Conservation (phyloP, 2,797 vertebrate genomes). For the Paramormyrops hopkinsi region DNA sequence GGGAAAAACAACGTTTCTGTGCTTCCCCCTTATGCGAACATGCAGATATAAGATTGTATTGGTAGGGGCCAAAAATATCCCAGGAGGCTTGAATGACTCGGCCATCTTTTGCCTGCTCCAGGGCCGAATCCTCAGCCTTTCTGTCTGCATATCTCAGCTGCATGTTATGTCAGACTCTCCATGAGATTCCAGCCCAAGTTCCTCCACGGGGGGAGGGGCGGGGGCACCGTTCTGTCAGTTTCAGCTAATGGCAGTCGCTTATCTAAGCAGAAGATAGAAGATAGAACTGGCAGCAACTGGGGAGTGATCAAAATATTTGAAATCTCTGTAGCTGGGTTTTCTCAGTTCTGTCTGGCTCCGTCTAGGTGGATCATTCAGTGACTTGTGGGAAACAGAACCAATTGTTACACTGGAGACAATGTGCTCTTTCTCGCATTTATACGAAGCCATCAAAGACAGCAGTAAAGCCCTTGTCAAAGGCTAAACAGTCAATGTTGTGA, state of each 20-base stretch:
- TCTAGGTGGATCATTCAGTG: neutral
- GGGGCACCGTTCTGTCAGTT: neutral
- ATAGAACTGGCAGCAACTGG: neutral
- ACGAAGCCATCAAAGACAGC: slow-evolving; percentile 18
- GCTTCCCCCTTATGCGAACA: neutral
- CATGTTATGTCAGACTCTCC: neutral
- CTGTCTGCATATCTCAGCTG: neutral
- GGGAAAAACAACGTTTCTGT: neutral
- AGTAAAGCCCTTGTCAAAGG: slow-evolving; percentile 4
- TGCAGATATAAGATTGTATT: neutral
- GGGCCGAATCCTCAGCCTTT: neutral
- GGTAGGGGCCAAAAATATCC: neutral
- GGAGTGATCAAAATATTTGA: neutral
- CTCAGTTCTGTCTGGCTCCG: neutral
- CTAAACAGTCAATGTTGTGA: slow-evolving; percentile 16
- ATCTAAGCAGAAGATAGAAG: neutral
- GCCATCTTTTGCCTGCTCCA: neutral
- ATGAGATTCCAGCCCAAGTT: neutral
- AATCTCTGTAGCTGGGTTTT: neutral
- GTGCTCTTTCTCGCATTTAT: neutral
- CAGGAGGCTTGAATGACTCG: neutral
- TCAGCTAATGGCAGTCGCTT: neutral
- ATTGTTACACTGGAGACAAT: neutral
- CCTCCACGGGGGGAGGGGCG: neutral
- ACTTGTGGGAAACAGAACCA: neutral